Evolutionary conservation across 2,113 vertebrate species (phyloP), one percentile per base, ranked within the genome.

Genomic region (Diadophis punctatus): DNA sequence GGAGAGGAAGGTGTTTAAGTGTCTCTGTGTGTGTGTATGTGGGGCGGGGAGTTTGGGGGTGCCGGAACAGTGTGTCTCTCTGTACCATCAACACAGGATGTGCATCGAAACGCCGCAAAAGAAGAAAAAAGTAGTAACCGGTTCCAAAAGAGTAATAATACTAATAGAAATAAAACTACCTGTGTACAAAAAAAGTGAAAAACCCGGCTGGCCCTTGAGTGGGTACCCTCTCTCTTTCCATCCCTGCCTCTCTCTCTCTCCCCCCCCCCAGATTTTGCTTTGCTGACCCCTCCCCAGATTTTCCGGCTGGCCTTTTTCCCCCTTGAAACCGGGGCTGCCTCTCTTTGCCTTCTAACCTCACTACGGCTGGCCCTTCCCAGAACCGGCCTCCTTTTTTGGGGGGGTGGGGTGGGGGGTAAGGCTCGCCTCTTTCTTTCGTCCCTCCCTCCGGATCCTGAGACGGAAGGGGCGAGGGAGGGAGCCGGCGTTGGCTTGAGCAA

Each of bases 121-220:
- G 11, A 0, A 4, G 48, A 88, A 52, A 8, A 0, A 4, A 46
- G 46, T 46, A 46, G 48, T 86, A n/a, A 90, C 10, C 0, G 51
- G 91, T 92, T 5, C 46, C 25, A 93, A 95, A 95, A 80, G 34
- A 89, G 68, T 46, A 89, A 88, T 85, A 60, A 80, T 27, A 84
- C 80, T 85, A 60, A 87, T 68, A 90, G 63, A 49, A 92, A 93
- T 95, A 96, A 96, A 96, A 92, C 94, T 95, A 92, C 95, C 94
- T 95, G 95, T 94, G 91, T 95, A 53, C 90, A 23, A 95, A 94
- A 95, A 94, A 90, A 86, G 58, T 2, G 20, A 18, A 43, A 51
- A 51, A 1, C 91, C 18, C 1, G 87, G 80, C 60, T 10, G 88
- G 90, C 87, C 30, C 0, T 94, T 95, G 92, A 7, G 22, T 58